Evolutionary conservation across 2,888 invertebrate species (phyloP).

Genomic region (Acanthopleura granulata): DNA sequence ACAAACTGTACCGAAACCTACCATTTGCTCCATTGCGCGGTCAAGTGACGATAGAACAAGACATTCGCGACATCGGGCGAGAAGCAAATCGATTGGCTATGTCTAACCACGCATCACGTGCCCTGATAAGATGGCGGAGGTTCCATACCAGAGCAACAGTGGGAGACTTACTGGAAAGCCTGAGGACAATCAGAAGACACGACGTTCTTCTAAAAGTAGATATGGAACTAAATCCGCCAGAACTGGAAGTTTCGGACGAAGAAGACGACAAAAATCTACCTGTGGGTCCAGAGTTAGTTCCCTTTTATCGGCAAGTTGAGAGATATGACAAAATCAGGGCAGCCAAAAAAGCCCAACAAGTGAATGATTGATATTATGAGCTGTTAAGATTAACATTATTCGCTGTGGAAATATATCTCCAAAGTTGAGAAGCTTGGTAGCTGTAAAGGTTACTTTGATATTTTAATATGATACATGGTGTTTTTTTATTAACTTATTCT

Average conservation of each 20-base stretch:
- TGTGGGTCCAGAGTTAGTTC: conserved; percentile 52
- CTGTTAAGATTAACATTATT: too few relatives aligned
- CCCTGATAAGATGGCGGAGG: conserved; percentile 57
- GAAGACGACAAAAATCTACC: conserved; percentile 43
- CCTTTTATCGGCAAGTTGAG: conserved; percentile 55
- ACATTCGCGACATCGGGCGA: conserved; percentile 48
- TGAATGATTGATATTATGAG: neutral
- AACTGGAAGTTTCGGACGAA: conserved; percentile 34
- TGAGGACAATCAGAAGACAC: conserved; percentile 44
- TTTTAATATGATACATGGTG: too few relatives aligned
- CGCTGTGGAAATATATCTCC: too few relatives aligned
- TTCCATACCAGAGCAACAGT: conserved; percentile 56
- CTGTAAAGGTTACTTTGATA: too few relatives aligned
- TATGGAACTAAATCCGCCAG: conserved; percentile 45
- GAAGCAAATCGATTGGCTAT: conserved; percentile 43
- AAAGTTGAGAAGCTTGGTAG: too few relatives aligned
- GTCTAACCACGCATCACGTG: conserved; percentile 35
- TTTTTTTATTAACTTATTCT: too few relatives aligned
- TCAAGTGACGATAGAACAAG: conserved; percentile 53
- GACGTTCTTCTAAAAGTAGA: conserved; percentile 47
- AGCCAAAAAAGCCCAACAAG: conserved; percentile 30
- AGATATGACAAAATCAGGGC: conserved; percentile 56
- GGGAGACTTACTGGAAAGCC: conserved; percentile 50
- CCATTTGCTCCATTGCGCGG: conserved; percentile 61
- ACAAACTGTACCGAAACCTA: conserved; percentile 53